These are phyloP conservation scores for Pseudorasbora parva DNA, from an alignment of 2,113 vertebrate genomes.

Conservation along the genomic window DNA sequence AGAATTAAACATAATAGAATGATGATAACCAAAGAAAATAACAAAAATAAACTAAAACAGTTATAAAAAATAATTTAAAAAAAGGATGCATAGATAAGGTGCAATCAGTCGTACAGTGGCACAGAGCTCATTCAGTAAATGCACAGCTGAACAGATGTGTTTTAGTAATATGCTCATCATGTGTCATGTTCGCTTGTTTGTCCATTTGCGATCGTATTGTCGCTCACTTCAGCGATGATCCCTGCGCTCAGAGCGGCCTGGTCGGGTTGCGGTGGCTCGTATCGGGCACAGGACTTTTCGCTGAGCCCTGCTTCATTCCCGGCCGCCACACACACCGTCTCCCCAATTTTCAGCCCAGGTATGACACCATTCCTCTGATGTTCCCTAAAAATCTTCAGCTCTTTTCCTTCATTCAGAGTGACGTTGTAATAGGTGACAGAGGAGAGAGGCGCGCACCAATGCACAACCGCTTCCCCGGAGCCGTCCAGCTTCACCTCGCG, in stretches of 20 bases:
- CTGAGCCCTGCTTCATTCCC: slow-evolving; percentile 71
- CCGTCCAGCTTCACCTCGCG: slow-evolving; percentile 49
- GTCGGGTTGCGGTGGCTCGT: slow-evolving; percentile 15
- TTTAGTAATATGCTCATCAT: no score
- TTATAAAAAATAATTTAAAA: no score
- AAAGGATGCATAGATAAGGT: no score
- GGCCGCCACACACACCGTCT: slow-evolving; percentile 74
- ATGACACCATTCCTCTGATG: slow-evolving; percentile 55
- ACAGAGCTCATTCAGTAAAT: no score
- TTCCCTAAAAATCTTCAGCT: slow-evolving; percentile 46
- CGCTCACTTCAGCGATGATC: no score
- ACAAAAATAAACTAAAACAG: no score
- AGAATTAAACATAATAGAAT: no score
- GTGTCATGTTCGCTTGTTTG: no score
- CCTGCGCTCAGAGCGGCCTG: slow-evolving; percentile 34
- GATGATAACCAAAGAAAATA: no score
- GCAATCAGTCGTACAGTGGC: no score
- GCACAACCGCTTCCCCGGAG: slow-evolving; percentile 60
- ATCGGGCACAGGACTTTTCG: slow-evolving; percentile 68
- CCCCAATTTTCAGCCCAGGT: slow-evolving; percentile 63
- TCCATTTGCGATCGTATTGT: no score
- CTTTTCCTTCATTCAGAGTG: slow-evolving; percentile 50
- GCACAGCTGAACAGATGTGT: no score
- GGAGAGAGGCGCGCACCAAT: slow-evolving; percentile 78
- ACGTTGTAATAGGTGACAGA: slow-evolving; percentile 69